Base-by-base conservation (phyloP, 2,888 invertebrate species). In the Sturmia bella region DNA sequence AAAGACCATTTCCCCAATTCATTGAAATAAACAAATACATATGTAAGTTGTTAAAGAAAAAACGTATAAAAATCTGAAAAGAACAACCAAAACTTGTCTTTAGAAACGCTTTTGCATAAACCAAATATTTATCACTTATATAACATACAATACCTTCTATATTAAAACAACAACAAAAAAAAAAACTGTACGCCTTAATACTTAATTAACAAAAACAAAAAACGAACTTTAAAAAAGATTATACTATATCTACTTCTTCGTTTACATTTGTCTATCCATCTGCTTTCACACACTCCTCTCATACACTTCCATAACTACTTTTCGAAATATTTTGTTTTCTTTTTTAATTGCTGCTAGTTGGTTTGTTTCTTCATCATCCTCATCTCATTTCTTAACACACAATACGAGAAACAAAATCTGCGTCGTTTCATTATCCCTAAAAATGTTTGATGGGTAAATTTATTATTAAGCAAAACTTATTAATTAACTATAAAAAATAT, bases 41-140 rank as follows among this genome's bases (percentile, higher is more conserved):
- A n/a, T n/a, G n/a, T 21, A 12, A 78, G 75, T 82, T 77, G 77
- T 81, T 81, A 50, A 73, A 66, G 43, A 39, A 48, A 50, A 12
- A 70, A 27, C 45, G 17, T 64, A 43, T 52, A 52, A 17, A 50
- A 48, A 57, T 52, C 43, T 63, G 64, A 6, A 27, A 19, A 52
- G 15, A 54, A 27, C 17, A 66, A 64, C 66, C 32, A 75, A 43
- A 57, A 63, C 63, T 73, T 66, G 66, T 59, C 70, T 74, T 64
- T 74, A 78, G 61, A 74, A 82, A 82, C 76, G 81, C 81, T 81
- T 81, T 81, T 81, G 81, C 81, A 77, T 81, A 72, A 76, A 81
- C 81, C 81, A 81, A 81, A 81, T 81, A 76, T 76, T 61, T 76
- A 80, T 50, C 76, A 73, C 52, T 43, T 68, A 68, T 68, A 75